Evolutionary conservation across 1,140 invertebrate species (phyloP).

Genomic region (Drosophila sucinea): DNA sequence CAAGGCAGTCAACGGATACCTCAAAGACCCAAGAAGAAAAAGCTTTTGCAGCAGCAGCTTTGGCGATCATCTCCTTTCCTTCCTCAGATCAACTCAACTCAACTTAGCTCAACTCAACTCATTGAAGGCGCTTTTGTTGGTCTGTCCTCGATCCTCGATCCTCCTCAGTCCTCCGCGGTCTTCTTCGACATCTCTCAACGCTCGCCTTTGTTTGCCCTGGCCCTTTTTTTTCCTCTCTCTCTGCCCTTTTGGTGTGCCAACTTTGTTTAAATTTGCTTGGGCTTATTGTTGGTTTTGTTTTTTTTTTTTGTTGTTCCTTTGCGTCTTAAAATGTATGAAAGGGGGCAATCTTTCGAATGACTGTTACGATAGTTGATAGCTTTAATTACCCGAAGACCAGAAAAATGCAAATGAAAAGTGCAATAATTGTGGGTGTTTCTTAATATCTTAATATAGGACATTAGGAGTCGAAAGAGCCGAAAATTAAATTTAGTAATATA

Average conservation of each 20-base stretch:
- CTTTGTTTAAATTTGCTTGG: constrained; percentile 71
- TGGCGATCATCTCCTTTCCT: constrained; percentile 66
- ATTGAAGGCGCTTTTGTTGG: constrained; percentile 69
- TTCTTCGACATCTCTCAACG: constrained; percentile 58
- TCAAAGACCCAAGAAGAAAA: constrained; percentile 13
- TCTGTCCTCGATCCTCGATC: not conserved
- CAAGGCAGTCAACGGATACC: constrained; percentile 64
- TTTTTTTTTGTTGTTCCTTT: constrained; percentile 34
- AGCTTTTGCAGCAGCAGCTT: constrained; percentile 20
- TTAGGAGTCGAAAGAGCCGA: too few species aligned
- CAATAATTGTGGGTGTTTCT: too few species aligned
- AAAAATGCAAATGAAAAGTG: too few species aligned
- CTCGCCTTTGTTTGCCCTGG: constrained; percentile 41
- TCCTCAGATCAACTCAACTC: not conserved
- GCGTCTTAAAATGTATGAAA: constrained; percentile 29
- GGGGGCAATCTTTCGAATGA: constrained; percentile 15
- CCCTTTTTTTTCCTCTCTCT: constrained; percentile 34
- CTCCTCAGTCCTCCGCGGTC: constrained; percentile 20
- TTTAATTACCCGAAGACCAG: not conserved
- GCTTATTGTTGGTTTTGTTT: constrained; percentile 64
- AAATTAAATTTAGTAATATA: too few species aligned
- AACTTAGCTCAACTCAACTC: constrained; percentile 3
- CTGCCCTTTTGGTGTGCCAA: constrained; percentile 61
- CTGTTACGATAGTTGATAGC: not conserved
- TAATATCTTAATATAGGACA: too few species aligned